These are phyloP conservation scores for Sapayoa aenigma DNA, from an alignment of 2,113 vertebrate species.

Conservation along the genomic window DNA sequence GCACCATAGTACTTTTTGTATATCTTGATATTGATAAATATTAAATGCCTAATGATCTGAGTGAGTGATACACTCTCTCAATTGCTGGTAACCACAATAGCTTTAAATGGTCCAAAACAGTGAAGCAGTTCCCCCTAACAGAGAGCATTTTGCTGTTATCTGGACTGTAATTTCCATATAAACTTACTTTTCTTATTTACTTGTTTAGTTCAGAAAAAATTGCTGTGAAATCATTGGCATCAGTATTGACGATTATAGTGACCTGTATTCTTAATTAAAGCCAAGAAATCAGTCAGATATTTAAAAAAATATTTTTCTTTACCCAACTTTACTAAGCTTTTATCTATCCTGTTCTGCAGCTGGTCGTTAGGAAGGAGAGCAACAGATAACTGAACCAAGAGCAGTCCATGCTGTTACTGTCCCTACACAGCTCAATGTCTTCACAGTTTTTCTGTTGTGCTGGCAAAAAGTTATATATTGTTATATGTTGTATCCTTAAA, in stretches of 20 bases:
- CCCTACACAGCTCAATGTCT: neutral
- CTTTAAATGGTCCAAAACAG: neutral
- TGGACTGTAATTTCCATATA: neutral
- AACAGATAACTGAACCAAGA: neutral
- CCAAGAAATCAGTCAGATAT: neutral
- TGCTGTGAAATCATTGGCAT: neutral
- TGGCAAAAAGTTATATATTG: neutral
- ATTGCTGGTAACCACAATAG: neutral
- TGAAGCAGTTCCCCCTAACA: neutral
- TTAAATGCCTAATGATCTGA: neutral
- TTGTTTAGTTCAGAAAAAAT: neutral
- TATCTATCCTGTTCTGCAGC: neutral
- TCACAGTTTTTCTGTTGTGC: neutral
- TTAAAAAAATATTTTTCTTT: neutral
- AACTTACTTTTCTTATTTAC: neutral
- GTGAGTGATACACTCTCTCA: neutral
- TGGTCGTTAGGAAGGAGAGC: neutral
- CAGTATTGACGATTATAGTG: neutral
- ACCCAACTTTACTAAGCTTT: neutral
- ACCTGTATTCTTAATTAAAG: constrained; percentile 18
- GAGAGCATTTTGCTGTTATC: neutral
- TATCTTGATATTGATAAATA: neutral
- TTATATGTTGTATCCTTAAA: neutral
- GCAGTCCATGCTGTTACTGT: neutral
- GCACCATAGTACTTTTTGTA: neutral